Evolutionary conservation across 2,113 vertebrate genomes (phyloP).

Genomic region (Silurus glanis): DNA sequence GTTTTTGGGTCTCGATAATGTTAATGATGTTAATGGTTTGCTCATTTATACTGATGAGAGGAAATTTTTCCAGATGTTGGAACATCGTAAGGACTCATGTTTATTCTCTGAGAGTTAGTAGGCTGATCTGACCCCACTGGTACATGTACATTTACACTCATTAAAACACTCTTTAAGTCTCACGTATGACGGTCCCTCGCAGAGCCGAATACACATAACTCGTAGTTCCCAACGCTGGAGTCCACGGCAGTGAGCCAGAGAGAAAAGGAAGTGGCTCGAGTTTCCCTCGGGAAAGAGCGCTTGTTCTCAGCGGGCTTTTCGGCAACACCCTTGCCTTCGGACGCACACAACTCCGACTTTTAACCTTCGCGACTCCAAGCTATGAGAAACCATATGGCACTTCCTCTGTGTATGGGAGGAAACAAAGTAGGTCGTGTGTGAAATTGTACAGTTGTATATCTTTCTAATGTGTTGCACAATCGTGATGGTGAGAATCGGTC

Average conservation of each 20-base stretch:
- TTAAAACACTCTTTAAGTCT: not conserved
- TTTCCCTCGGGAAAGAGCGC: slow-evolving; percentile 67
- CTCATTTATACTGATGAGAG: not conserved
- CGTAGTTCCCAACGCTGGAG: slow-evolving; percentile 19
- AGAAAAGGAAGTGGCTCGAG: slow-evolving; percentile 62
- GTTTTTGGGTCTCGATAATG: slow-evolving; percentile 7
- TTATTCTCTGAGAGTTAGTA: not conserved
- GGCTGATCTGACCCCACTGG: not conserved
- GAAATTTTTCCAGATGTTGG: not conserved
- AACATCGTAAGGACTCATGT: not conserved
- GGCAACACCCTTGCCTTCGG: slow-evolving; percentile 51
- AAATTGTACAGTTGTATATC: not conserved
- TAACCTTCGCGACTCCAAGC: slow-evolving; percentile 30
- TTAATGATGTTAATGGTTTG: slow-evolving; percentile 18
- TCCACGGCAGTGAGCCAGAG: slow-evolving; percentile 11
- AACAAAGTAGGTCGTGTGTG: not conserved
- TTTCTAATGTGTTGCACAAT: slow-evolving; percentile 26
- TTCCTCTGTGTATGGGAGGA: slow-evolving; percentile 33
- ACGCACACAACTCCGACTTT: slow-evolving; percentile 30
- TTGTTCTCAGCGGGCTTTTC: slow-evolving; percentile 60
- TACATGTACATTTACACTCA: not conserved
- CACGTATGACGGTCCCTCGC: not conserved
- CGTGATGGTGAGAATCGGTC: slow-evolving; percentile 29
- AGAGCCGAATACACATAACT: not conserved
- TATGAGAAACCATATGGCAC: slow-evolving; percentile 48